phyloP scores from a whole-genome alignment of 2,113 vertebrate genomes.

The Rhea pennata region DNA sequence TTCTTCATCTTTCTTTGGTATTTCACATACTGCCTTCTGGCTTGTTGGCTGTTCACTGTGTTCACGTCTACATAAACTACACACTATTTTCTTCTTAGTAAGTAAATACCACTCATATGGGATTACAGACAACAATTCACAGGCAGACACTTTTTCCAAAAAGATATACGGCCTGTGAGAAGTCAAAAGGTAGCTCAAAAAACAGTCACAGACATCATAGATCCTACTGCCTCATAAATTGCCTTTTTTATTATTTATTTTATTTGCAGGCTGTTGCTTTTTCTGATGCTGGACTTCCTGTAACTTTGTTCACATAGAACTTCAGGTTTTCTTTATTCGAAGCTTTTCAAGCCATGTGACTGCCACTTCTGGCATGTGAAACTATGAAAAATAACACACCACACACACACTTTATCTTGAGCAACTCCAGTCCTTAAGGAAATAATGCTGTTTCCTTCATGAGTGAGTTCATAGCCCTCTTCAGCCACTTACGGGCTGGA shows the following conservation, averaged over 20 bases:
- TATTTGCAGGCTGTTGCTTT: neutral
- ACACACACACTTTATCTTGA: constrained; percentile 10
- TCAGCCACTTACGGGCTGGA: accelerated
- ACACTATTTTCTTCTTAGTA: neutral
- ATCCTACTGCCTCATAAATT: neutral
- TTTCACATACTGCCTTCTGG: neutral
- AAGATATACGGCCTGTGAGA: neutral
- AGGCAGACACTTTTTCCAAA: neutral
- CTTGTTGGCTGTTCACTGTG: neutral
- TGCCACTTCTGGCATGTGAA: neutral
- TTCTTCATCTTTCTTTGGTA: neutral
- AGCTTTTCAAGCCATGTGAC: neutral
- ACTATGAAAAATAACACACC: neutral
- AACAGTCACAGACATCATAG: neutral
- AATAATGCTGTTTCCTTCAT: neutral
- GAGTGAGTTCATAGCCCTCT: neutral
- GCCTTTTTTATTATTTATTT: neutral
- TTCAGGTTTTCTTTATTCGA: neutral
- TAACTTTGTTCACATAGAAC: neutral
- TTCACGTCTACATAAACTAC: neutral
- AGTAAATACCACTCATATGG: neutral
- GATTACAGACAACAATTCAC: neutral
- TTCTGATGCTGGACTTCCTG: neutral
- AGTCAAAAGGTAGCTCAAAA: neutral
- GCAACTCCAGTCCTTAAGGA: neutral